phyloP scores from a whole-genome alignment of 2,797 vertebrate species.

The Paguma larvata region DNA sequence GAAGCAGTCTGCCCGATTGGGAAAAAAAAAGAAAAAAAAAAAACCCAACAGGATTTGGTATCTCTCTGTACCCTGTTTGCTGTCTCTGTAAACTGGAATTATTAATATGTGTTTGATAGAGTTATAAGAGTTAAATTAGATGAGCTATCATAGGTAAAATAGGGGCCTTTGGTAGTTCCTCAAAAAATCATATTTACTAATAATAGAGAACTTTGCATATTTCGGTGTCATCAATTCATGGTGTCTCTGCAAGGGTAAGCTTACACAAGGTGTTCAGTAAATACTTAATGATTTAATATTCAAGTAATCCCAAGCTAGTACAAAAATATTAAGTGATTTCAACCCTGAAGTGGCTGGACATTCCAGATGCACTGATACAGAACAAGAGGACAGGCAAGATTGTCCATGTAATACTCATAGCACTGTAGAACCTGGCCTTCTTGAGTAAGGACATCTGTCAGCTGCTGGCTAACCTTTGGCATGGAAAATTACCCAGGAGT shows the following conservation, averaged over 20 bases:
- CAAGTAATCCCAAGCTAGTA: conserved; percentile 20
- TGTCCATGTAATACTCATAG: neutral
- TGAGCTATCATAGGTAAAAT: neutral
- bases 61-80: neutral
- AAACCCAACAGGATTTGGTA: neutral
- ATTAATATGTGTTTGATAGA: neutral
- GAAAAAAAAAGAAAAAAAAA: neutral
- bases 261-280: conserved; percentile 15
- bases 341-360: neutral
- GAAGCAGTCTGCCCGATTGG: neutral
- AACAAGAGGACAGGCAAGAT: conserved; percentile 14
- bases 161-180: neutral
- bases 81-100: neutral
- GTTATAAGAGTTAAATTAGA: neutral
- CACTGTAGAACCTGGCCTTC: conserved; percentile 27
- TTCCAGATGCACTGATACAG: neutral
- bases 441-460: conserved; percentile 72
- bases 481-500: conserved; percentile 74
- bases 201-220: neutral
- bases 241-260: neutral
- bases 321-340: conserved; percentile 33
- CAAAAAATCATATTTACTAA: neutral
- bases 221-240: neutral
- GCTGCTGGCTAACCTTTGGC: conserved; percentile 72
- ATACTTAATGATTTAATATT: neutral